Base-by-base conservation (phyloP, 2,797 vertebrate species). In the Silurus lanzhouensis region DNA sequence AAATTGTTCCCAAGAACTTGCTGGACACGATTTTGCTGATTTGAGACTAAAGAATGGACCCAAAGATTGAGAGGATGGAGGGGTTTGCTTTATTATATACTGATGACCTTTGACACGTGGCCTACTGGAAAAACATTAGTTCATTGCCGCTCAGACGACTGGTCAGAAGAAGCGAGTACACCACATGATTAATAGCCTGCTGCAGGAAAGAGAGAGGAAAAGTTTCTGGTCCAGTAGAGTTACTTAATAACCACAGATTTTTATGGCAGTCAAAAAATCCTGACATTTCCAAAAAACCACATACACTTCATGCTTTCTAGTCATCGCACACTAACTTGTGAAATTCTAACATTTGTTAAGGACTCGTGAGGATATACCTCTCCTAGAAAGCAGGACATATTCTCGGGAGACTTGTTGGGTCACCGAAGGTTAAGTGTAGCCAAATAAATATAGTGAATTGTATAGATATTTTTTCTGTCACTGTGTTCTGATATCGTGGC, bases 101-200 rank as follows among this genome's bases (percentile, higher is more conserved):
- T 22, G 61, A 25, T 86, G 80, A 88, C 79, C 86, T 89, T 76
- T 89, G 84, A 86, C 85, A 82, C 87, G 61, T 68, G 82, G 74
- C 86, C 85, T 86, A 88, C 88, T 91, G 88, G 85, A 89, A 90
- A 88, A 87, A 85, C 86, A 88, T 90, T 87, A 81, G 77, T 86
- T 90, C 86, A 66, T 80, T 57, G n/a, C 72, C 87, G 85, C 55
- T 88, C 76, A 80, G 44, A 85, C 84, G 82, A 71, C 81, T 8
- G 82, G 84, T 72, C 82, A 79, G 83, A 85, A 78, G 12, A 61
- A 84, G 81, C 46, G 82, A 80, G 64, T 89, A 91, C 90, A 87
- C 90, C 90, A 82, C 90, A 77, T 88, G 92, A 81, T 31, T 77
- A 88, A 90, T 88, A 86, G 86, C 75, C 82, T 82, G 87, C 87